phyloP scores from a whole-genome alignment of 2,797 vertebrate species.

The Lacerta agilis region DNA sequence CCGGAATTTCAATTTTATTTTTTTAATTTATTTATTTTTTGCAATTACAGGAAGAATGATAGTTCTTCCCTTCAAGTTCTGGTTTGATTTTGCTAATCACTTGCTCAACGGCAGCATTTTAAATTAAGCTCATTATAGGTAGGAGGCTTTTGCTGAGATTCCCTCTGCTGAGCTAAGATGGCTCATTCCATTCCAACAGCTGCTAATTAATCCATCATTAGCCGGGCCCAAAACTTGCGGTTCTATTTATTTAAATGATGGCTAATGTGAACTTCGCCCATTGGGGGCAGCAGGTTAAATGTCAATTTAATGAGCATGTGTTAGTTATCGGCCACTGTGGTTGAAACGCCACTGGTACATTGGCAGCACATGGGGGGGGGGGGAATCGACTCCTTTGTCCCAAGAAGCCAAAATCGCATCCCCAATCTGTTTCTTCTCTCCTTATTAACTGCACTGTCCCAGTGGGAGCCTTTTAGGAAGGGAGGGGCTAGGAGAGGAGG shows the following conservation, averaged over 20 bases:
- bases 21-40: too few relatives aligned
- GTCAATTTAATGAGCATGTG: slow-evolving; percentile 59
- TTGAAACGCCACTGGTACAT: slow-evolving; percentile 31
- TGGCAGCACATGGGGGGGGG: slow-evolving; percentile 36
- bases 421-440: slow-evolving; percentile 44
- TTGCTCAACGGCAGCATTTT: slow-evolving; percentile 61
- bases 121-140: slow-evolving; percentile 70
- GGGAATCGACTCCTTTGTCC: slow-evolving; percentile 42
- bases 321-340: slow-evolving; percentile 61
- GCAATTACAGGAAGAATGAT: slow-evolving; percentile 45
- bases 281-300: slow-evolving; percentile 62
- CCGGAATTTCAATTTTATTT: neutral
- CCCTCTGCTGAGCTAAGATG: slow-evolving; percentile 63
- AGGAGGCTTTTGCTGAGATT: slow-evolving; percentile 49
- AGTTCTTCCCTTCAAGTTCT: slow-evolving; percentile 38
- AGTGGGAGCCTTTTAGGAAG: slow-evolving; percentile 37
- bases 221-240: slow-evolving; percentile 52
- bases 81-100: slow-evolving; percentile 62
- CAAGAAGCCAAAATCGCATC: slow-evolving; percentile 61
- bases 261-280: slow-evolving; percentile 53
- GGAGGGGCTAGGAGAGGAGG: neutral
- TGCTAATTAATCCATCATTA: slow-evolving; percentile 71
- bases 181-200: slow-evolving; percentile 52
- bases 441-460: slow-evolving; percentile 43
- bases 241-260: slow-evolving; percentile 60